Base-by-base conservation (phyloP, 2,888 invertebrate genomes). In the Chalcis sispes region DNA sequence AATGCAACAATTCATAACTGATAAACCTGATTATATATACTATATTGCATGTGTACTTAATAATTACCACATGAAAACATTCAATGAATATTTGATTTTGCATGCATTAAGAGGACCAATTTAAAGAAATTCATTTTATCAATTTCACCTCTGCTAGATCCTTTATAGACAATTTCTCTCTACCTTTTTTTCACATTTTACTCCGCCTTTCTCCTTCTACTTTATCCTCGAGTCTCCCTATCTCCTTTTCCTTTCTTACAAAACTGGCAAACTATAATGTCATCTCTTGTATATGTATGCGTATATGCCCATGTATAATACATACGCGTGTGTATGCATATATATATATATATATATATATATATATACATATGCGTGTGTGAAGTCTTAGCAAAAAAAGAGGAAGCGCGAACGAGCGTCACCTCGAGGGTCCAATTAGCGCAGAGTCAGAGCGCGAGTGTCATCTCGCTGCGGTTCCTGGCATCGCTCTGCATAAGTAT, bases 351-450 rank as follows among this genome's bases (percentile, higher is more conserved):
- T 20, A 4, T 10, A 4, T 36, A 36, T 36, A 50, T 20, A 50
- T 15, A 46, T 15, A 46, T 5, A 46, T 8, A 32, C 46, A 5
- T 15, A 46, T 15, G 29, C 77, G 61, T 50, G 64, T 46, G 58
- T 54, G 72, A 75, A 59, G 66, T 48, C 20, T 46, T 20, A 23
- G 20, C n/a, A 50, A 50, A 27, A 13, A 25, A 13, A 25, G 23
- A 54, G 46, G 46, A 61, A 40, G 46, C 48, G 65, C 59, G 64
- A 42, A 59, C 77, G 82, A 82, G 85, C 83, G 85, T 85, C 86
- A 87, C 86, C 87, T 88, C 87, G 88, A 88, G 88, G 88, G 88
- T 86, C 88, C 88, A 88, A 88, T 88, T 88, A 88, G 88, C 85
- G 86, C 85, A 80, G 82, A 59, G 23, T 10, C 23, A 40, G 46